These are phyloP conservation scores for Sinohyriopsis cumingii DNA, from an alignment of 2,888 invertebrate genomes.

Conservation along the genomic window DNA sequence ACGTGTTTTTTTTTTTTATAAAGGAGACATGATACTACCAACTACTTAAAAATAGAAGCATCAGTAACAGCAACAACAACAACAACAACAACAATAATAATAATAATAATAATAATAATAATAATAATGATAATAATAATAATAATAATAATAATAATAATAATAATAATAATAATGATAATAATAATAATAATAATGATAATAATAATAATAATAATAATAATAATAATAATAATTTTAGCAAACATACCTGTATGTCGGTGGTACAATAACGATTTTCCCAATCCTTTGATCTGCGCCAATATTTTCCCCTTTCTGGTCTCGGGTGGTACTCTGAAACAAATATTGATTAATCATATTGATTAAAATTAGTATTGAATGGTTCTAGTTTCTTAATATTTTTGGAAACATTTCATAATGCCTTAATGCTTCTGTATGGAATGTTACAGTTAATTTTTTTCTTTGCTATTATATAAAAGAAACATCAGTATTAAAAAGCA, in stretches of 20 bases:
- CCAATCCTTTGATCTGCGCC: conserved; percentile 7
- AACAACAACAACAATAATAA: not conserved
- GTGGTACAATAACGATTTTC: conserved; percentile 16
- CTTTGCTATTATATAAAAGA: too few relatives aligned
- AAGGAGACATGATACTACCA: not conserved
- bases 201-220: conserved; percentile 16
- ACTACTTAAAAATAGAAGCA: too few relatives aligned
- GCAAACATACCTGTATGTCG: conserved; percentile 21
- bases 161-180: not conserved
- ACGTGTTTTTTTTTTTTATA: too few relatives aligned
- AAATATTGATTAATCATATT: not conserved
- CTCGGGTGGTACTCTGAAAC: conserved; percentile 12
- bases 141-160: not conserved
- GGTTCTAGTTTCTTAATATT: too few relatives aligned
- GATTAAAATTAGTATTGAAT: not conserved
- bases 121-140: not conserved
- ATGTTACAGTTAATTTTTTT: too few relatives aligned
- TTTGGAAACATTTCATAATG: too few relatives aligned
- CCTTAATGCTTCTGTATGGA: too few relatives aligned
- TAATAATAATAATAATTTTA: conserved; percentile 26
- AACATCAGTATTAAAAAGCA: too few relatives aligned
- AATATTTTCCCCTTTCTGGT: conserved; percentile 8
- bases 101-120: not conserved
- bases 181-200: conserved; percentile 2
- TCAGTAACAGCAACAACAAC: not conserved